Evolutionary conservation across 1,140 invertebrate genomes (phyloP), one percentile per base, ranked within the genome.

Genomic region (Drosophila oshimai): DNA sequence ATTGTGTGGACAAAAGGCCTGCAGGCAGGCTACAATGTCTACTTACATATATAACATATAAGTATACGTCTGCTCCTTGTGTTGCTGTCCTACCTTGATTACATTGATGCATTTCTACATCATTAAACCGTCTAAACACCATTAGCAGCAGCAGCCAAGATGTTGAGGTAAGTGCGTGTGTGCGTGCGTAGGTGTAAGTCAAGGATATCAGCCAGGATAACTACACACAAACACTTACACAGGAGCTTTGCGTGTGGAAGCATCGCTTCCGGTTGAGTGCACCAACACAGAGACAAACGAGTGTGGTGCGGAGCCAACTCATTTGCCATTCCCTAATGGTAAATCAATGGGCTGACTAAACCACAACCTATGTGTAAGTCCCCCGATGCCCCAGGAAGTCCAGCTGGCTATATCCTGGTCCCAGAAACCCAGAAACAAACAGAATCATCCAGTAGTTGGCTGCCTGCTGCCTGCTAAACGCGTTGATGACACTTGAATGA

Each of bases 101-200:
- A 84, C 67, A 75, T 75, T 80, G 80, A 73, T 84, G 80, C 80
- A 84, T 76, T 84, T 84, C 80, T 86, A 86, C 75, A 84, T 84
- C 80, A 84, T 84, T 84, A 84, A 76, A 60, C 72, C 80, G 65
- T 62, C 71, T 75, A 79, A 84, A 79, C 75, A 79, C 71, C 80
- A 84, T 84, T 84, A 84, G 71, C 57, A 74, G 54, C 44, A 46
- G 18, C 46, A 60, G 54, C 34, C 39, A 51, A 77, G 78, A 83
- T 71, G 55, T 72, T 61, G 31, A 76, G 60, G 29, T 62, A 39
- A 39, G 12, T 24, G 55, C 55, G 49, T 39, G 9, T 33, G 46
- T 31, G 22, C 24, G n/a, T 39, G 36, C 31, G 29, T 55, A 39
- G 33, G 36, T 54, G 29, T 55, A 62, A 41, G 45, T 65, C 64